These are phyloP conservation scores for Apodemia hepburni DNA, from an alignment of 2,888 invertebrate species.

Conservation along the genomic window DNA sequence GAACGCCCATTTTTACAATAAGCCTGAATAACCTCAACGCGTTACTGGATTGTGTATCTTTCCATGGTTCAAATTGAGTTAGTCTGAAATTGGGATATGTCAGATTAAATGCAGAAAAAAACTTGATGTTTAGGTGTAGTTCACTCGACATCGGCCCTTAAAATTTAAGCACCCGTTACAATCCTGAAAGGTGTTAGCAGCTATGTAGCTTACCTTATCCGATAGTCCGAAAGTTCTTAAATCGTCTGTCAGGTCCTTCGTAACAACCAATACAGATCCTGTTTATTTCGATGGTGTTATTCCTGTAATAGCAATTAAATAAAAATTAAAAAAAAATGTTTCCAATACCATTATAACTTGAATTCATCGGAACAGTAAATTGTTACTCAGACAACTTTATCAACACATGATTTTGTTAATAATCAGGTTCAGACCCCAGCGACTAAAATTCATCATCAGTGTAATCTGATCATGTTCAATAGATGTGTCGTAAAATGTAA, in stretches of 20 bases:
- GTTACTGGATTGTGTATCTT: conserved; percentile 14
- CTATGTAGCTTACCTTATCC: conserved; percentile 83
- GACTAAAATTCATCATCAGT: conserved; percentile 50
- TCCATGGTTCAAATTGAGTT: conserved; percentile 24
- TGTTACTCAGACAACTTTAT: conserved; percentile 51
- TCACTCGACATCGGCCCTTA: conserved; percentile 27
- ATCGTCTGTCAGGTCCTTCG: conserved; percentile 93
- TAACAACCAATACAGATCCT: conserved; percentile 96
- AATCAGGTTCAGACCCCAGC: conserved; percentile 70
- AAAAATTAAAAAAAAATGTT: neutral
- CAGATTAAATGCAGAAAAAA: conserved; percentile 28
- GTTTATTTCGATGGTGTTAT: conserved; percentile 91
- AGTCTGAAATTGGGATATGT: conserved; percentile 26
- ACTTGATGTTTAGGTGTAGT: conserved; percentile 27
- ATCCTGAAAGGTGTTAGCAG: no score
- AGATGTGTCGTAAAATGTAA: no score
- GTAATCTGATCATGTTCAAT: no score
- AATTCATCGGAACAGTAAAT: conserved; percentile 20
- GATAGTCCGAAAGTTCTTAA: conserved; percentile 91
- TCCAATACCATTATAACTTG: neutral
- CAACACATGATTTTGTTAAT: conserved; percentile 43
- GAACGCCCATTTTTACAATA: conserved; percentile 19
- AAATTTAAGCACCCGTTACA: conserved; percentile 24
- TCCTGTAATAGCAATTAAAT: conserved; percentile 74
- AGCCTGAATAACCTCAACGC: neutral